Conservation (phyloP, 2,113 vertebrate species). For the Serilophus lunatus region DNA sequence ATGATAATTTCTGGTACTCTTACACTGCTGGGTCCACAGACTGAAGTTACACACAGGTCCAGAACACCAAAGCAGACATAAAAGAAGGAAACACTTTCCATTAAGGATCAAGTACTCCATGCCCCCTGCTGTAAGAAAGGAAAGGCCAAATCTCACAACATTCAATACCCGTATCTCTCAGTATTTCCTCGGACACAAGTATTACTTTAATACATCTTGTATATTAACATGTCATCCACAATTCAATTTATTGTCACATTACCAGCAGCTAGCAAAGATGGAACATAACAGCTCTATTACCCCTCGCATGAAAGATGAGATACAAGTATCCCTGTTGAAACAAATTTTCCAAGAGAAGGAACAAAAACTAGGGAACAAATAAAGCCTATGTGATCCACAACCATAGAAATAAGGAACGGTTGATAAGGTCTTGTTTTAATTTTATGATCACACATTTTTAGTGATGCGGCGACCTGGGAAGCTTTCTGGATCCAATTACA, state of each 20-base stretch:
- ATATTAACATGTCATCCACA: not conserved
- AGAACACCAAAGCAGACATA: not conserved
- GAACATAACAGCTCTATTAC: not conserved
- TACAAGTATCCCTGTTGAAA: not conserved
- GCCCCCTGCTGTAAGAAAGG: not conserved
- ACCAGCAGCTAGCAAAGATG: not conserved
- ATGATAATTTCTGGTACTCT: not conserved
- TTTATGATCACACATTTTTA: not conserved
- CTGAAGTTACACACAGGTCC: not conserved
- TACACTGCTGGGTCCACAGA: not conserved
- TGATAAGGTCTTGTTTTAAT: not conserved
- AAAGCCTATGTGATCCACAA: not conserved
- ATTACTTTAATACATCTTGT: not conserved
- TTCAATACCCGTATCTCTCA: not conserved
- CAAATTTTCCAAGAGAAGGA: not conserved
- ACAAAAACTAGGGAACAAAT: not conserved
- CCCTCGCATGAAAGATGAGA: not conserved
- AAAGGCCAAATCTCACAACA: not conserved
- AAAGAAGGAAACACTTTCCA: not conserved
- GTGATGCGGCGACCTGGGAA: not conserved
- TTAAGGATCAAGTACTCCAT: not conserved
- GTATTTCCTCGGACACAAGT: not conserved
- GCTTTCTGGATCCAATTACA: not conserved
- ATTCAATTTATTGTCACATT: not conserved
- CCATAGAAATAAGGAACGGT: not conserved